Base-by-base conservation (phyloP, 2,888 invertebrate species). In the Petrophora chlorosata region DNA sequence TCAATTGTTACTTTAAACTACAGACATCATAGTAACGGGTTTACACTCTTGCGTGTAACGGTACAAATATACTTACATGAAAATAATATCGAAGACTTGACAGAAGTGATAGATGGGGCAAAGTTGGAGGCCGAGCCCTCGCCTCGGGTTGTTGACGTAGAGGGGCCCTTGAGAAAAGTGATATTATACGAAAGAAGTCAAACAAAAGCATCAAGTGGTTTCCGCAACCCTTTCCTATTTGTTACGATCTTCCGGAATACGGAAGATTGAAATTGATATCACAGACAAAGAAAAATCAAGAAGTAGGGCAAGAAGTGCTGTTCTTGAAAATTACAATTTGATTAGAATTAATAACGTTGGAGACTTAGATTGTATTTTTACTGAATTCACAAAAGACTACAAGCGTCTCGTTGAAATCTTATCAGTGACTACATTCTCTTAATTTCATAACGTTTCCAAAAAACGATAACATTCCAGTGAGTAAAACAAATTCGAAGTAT, bases 401-500 rank as follows among this genome's bases (percentile, higher is more conserved):
- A 41, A 36, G 32, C 12, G 32, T 38, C 26, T 35, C 44, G 30
- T 41, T 56, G 26, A 44, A 44, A 41, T 49, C 54, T 51, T 59
- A 48, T 53, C 51, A 32, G 34, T 32, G 38, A 47, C 30, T 28
- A 46, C 30, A 39, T 36, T 36, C 34, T 34, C 19, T 15, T 8
- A 10, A 41, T 36, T 38, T 34, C 40, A 14, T 13, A 28, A 41
- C 19, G 28, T 52, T 56, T 35, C 44, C 28, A 35, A 13, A 50
- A 59, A 54, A 26, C 23, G 54, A 59, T 54, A 59, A 50, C 40
- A 43, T 40, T 34, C 30, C 7, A 16, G 33, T 43, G 13, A 50
- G 35, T 44, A 28, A 39, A 41, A 23, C 23, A 10, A 41, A 48
- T 52, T 41, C 40, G 22, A 43, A 46, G 43, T 33, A 49, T 54